Base-by-base conservation (phyloP, 2,113 vertebrate species). In the Pelvicachromis taeniatus region DNA sequence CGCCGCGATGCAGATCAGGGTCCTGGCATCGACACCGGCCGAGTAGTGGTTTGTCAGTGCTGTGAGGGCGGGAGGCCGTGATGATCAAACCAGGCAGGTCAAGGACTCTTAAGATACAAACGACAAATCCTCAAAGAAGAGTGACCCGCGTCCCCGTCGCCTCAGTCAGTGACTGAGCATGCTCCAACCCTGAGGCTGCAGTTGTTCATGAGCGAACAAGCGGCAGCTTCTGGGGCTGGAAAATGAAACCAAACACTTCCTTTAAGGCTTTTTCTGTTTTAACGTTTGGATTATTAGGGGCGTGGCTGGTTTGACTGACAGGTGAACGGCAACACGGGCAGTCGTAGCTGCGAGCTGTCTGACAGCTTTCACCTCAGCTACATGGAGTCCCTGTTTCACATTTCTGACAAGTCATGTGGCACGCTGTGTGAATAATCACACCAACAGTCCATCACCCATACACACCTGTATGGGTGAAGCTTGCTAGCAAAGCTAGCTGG, bases 181-280 rank as follows among this genome's bases (percentile, higher is more conserved):
- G n/a, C 35, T 6, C 63, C 38, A 6, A 68, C 12, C 63, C 35
- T 1, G n/a, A 68, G 63, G 63, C 61, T 38, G 19, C 35, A 65
- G 33, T 16, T 48, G 13, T 6, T 3, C 33, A 42, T 0, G 63
- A 42, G 61, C 4, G 4, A 23, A 3, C 4, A 8, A 23, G n/a
- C 38, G 42, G 21, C 63, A 68, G 35, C 63, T n/a, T 68, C 12
- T 4, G 0, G 7, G 21, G 21, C 5, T 70, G 40, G 38, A 0
- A 10, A 70, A 23, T 0, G 21, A 70, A 45, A 45, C 21, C 14
- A 4, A 73, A 50, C 26, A 1, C 21, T 23, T 73, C 42, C 68
- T 19, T 23, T 29, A 48, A 73, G 0, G 29, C 16, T 61, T 19
- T 33, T 61, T 61, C 7, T 68, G 7, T 70, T 42, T 70, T 45